Evolutionary conservation across 2,888 invertebrate genomes (phyloP).

Genomic region (Drosophila dives): DNA sequence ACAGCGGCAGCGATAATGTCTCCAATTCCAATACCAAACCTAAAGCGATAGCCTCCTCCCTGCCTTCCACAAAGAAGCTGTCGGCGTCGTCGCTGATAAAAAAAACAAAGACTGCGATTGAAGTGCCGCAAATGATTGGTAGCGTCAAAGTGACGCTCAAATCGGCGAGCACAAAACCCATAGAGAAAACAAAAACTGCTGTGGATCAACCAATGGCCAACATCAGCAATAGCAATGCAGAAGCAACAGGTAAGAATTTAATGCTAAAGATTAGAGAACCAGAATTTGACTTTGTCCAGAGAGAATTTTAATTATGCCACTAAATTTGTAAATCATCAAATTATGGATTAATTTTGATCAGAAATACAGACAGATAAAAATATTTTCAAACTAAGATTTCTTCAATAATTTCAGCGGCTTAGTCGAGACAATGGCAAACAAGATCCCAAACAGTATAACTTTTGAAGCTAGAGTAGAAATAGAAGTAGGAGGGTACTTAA

Average conservation of each 20-base stretch:
- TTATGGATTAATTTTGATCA: background rate
- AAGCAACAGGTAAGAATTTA: slow-evolving; percentile 37
- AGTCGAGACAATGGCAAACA: too few relatives aligned
- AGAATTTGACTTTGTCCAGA: background rate
- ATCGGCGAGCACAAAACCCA: slow-evolving; percentile 15
- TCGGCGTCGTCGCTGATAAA: slow-evolving; percentile 15
- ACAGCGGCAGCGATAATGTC: slow-evolving; percentile 54
- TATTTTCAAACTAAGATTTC: background rate
- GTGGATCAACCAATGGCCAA: slow-evolving; percentile 27
- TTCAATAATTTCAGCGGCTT: too few relatives aligned
- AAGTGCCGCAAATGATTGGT: slow-evolving; percentile 12
- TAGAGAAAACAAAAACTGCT: slow-evolving; percentile 18
- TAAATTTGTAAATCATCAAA: background rate
- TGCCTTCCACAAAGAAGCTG: slow-evolving; percentile 31
- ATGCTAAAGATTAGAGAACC: background rate
- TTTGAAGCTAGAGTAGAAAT: too few relatives aligned
- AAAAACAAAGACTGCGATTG: slow-evolving; percentile 23
- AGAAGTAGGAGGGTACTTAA: too few relatives aligned
- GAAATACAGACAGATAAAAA: background rate
- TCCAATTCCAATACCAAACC: slow-evolving; percentile 22
- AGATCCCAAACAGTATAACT: too few relatives aligned
- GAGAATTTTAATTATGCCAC: background rate
- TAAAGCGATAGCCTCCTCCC: slow-evolving; percentile 1
- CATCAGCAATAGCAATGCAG: slow-evolving; percentile 20
- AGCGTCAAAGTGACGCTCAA: slow-evolving; percentile 50